Evolutionary conservation across 2,113 vertebrate species (phyloP).

Genomic region (Nipponia nippon): DNA sequence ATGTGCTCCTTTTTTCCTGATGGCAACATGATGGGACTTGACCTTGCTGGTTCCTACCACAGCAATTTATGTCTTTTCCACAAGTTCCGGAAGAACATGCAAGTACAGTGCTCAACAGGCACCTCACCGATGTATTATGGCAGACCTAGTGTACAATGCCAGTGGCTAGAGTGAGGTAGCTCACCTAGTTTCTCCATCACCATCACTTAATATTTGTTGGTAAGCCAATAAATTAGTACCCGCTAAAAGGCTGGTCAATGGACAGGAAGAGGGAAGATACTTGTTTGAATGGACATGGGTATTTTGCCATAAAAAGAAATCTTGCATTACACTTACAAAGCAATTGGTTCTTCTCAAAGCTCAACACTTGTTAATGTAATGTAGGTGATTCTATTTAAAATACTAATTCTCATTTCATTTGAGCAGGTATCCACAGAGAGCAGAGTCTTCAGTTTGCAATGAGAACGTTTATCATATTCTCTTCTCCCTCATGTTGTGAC

Average conservation of each 20-base stretch:
- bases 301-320: not conserved
- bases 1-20: not conserved
- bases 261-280: not conserved
- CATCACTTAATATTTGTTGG: not conserved
- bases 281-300: not conserved
- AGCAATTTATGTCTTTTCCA: not conserved
- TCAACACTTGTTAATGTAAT: not conserved
- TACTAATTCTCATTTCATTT: not conserved
- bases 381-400: constrained; percentile 4
- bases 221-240: not conserved
- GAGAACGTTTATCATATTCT: not conserved
- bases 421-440: not conserved
- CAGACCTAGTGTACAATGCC: not conserved
- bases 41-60: not conserved
- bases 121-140: not conserved
- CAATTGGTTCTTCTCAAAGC: not conserved
- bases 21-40: not conserved
- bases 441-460: not conserved
- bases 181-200: not conserved
- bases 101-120: not conserved
- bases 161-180: not conserved
- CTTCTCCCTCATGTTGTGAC: constrained; percentile 44
- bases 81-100: not conserved
- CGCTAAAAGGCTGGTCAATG: not conserved
- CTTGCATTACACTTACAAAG: not conserved